Base-by-base conservation (phyloP, 64 coral and sea anemone species). In the Pocillopora verrucosa region DNA sequence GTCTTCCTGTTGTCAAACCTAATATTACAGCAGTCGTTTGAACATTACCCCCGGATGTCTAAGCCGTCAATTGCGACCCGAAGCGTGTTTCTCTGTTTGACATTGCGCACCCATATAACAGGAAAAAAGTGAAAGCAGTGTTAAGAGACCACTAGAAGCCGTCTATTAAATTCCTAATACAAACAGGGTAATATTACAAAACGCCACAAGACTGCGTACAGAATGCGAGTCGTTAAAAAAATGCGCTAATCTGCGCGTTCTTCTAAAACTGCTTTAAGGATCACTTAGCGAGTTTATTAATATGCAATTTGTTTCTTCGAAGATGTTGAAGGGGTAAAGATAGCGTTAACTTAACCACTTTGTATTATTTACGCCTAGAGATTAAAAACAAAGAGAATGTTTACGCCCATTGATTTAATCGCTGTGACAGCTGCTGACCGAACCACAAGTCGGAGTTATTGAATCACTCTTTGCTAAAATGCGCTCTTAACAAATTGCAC, bases 311-410 rank as follows among this genome's bases (percentile, higher is more conserved):
- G 56, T 22, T 69, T 13, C 19, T 70, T 2, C 34, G 36, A 85
- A 85, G 67, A 72, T 72, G 24, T 63, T 65, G 36, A 13, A 56
- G 65, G 41, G 19, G 65, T 63, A 82, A 70, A 63, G 62, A 67
- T 45, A 56, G 61, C 20, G 36, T 70, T 24, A 38, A 70, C 37
- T 85, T 85, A 72, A 85, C 67, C 37, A 85, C 82, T n/a, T 14
- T 41, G 82, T 85, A 72, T 85, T 85, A 65, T 85, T 85, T 85
- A 65, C 63, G 70, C 15, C 37, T 17, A 36, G 64, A 37, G 82
- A 72, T 85, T 85, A 36, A 85, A 70, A 85, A 85, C 67, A 85
- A 25, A 67, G 63, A 24, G 15, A 56, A 24, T 85, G 82, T 85
- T 85, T 85, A 85, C 82, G 14, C 35, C 34, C 30, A 22, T 20